Evolutionary conservation across 1,140 invertebrate species (phyloP).

Genomic region (Augochlora pura): DNA sequence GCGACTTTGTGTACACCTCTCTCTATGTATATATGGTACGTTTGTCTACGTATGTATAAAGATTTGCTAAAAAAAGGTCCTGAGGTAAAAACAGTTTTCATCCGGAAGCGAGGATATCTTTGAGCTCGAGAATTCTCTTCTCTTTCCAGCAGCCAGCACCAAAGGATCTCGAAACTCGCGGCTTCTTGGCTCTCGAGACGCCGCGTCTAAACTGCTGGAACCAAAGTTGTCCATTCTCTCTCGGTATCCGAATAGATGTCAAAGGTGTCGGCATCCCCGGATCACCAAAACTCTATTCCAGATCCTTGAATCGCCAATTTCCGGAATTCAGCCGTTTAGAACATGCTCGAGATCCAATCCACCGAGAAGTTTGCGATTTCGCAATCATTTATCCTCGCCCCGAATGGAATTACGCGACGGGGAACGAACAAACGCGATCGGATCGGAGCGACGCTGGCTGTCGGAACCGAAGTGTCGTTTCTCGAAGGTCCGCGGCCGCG

Average conservation of each 20-base stretch:
- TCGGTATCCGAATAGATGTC: too few species aligned
- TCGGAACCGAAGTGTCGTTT: neutral
- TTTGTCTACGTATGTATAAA: conserved; percentile 32
- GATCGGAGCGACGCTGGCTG: conserved; percentile 3
- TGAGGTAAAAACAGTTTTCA: conserved; percentile 38
- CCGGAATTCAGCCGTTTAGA: too few species aligned
- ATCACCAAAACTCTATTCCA: neutral
- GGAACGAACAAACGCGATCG: conserved; percentile 7
- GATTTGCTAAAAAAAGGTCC: conserved; percentile 42
- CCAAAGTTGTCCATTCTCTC: too few species aligned
- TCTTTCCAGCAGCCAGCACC: too few species aligned
- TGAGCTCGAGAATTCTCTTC: too few species aligned
- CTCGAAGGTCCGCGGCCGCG: neutral
- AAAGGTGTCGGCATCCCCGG: neutral
- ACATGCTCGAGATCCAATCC: too few species aligned
- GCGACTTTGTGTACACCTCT: neutral
- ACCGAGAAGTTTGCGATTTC: too few species aligned
- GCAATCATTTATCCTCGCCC: neutral
- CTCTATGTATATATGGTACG: neutral
- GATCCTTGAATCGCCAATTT: neutral
- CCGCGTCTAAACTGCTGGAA: too few species aligned
- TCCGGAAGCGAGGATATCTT: conserved; percentile 7
- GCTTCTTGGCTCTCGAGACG: too few species aligned
- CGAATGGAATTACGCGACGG: neutral
- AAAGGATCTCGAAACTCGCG: too few species aligned